Percentiles rank a stretch among this genome's conserved stretches.
Conservation (phyloP, 2,797 vertebrate genomes). For the Falco naumanni region DNA sequence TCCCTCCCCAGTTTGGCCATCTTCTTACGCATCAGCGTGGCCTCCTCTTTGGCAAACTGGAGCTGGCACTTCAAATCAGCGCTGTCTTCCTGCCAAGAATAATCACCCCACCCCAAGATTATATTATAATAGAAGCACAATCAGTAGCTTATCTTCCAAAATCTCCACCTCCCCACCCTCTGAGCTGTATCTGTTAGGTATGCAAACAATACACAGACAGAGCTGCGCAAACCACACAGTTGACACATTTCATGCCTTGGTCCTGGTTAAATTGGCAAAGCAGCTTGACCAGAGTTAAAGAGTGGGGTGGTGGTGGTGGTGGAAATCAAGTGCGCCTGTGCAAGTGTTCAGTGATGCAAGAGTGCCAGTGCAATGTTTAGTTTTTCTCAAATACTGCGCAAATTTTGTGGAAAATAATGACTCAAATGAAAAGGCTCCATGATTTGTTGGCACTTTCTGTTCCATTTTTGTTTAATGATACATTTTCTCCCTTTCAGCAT, state of each 20-base stretch:
- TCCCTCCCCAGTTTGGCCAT: constrained; percentile 96
- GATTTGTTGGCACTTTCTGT: background rate
- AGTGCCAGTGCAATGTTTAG: background rate
- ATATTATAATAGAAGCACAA: background rate
- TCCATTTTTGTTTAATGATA: background rate
- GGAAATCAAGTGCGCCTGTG: background rate
- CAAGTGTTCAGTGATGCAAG: background rate
- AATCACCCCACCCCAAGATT: constrained; percentile 21
- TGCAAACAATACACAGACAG: background rate
- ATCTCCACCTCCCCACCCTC: background rate
- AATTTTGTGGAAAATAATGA: background rate
- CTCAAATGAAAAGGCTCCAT: background rate
- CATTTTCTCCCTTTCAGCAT: background rate
- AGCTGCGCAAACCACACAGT: background rate
- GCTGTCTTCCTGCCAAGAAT: constrained; percentile 89
- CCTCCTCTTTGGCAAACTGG: constrained; percentile 97
- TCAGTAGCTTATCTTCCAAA: background rate
- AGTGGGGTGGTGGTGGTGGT: too few relatives aligned
- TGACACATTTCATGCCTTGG: background rate
- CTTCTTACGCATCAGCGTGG: constrained; percentile 94
- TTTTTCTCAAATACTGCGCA: background rate
- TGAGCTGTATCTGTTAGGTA: background rate
- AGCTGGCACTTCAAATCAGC: constrained; percentile 98
- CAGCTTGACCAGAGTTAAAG: background rate
- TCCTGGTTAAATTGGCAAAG: constrained; percentile 29